phyloP scores from a whole-genome alignment of 2,113 vertebrate genomes.

The Ameiurus melas region DNA sequence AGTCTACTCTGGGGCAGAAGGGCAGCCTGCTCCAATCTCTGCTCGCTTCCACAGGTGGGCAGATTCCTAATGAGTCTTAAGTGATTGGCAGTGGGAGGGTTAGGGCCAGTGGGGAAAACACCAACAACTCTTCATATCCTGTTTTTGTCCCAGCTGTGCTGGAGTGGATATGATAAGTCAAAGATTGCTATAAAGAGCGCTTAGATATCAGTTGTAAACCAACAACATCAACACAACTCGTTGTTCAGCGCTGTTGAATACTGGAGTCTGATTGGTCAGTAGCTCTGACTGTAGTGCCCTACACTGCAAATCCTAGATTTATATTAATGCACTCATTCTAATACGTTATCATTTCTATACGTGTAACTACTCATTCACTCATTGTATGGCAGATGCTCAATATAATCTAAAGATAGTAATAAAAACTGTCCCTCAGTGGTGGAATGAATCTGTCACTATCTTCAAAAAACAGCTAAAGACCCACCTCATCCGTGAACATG shows the following conservation, averaged over 20 bases:
- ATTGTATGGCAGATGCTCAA: background rate
- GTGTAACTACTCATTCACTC: background rate
- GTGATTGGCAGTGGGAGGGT: conserved; percentile 36
- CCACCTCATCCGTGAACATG: no score
- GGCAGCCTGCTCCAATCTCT: background rate
- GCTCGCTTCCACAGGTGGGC: conserved; percentile 56
- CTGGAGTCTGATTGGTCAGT: background rate
- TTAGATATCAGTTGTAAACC: background rate
- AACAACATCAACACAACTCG: background rate
- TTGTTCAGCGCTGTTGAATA: background rate
- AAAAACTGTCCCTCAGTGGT: background rate
- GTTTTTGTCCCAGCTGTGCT: conserved; percentile 26
- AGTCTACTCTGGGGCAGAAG: background rate
- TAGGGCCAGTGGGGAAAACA: background rate
- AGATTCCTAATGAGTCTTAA: conserved; percentile 48
- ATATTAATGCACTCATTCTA: background rate
- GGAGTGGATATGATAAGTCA: background rate
- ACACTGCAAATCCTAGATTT: background rate
- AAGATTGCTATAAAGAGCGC: background rate
- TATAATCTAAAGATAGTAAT: background rate
- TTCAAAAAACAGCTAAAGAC: no score
- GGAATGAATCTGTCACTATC: no score
- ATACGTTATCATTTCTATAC: background rate
- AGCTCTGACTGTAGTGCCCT: background rate
- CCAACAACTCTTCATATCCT: conserved; percentile 25